Conservation (phyloP, 2,113 vertebrate genomes). For the Tachysurus vachellii region DNA sequence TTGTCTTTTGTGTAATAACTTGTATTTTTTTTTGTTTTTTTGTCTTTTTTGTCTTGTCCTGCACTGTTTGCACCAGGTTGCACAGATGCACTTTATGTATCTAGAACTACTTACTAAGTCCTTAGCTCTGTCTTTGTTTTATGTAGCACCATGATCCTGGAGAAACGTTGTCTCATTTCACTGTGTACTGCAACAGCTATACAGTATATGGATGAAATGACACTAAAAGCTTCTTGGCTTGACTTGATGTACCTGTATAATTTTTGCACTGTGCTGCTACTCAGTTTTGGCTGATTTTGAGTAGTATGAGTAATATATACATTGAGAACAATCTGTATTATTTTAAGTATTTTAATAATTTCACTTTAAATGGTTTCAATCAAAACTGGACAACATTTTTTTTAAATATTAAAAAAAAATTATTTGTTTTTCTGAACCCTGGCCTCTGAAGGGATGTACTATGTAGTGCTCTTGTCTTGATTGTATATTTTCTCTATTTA, state of each 20-base stretch:
- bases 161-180: too few species aligned
- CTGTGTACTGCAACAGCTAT: too few species aligned
- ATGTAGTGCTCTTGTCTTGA: neutral
- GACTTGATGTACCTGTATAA: neutral
- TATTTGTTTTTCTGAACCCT: neutral
- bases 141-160: too few species aligned
- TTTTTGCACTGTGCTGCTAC: neutral
- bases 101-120: too few species aligned
- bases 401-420: neutral
- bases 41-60: too few species aligned
- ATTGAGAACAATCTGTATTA: neutral
- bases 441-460: neutral
- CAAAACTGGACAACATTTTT: neutral
- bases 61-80: too few species aligned
- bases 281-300: neutral
- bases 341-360: neutral
- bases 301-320: neutral
- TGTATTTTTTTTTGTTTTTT: too few species aligned
- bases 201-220: too few species aligned
- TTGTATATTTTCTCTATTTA: neutral
- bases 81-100: too few species aligned
- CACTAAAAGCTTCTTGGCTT: too few species aligned
- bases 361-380: neutral
- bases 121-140: too few species aligned
- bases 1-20: too few species aligned